Percentiles rank a stretch among this genome's conserved stretches.
Evolutionary conservation across 2,113 vertebrate species (phyloP).

Genomic region (Sciurus niger): DNA sequence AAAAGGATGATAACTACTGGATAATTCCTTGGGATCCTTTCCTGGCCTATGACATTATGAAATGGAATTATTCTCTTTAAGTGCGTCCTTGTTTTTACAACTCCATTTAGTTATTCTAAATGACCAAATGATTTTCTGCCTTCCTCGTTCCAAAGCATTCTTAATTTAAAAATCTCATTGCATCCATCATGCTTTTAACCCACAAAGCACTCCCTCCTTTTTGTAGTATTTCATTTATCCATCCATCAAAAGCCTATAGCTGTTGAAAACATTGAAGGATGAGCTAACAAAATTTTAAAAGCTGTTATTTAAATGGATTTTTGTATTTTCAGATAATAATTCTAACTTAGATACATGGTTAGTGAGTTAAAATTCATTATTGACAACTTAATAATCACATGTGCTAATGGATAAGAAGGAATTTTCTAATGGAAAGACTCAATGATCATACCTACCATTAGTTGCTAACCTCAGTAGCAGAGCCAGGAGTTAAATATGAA

Average conservation of each 20-base stretch:
- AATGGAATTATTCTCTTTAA: conserved; percentile 67
- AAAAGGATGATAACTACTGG: conserved; percentile 56
- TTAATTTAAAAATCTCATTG: conserved; percentile 40
- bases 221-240: background rate
- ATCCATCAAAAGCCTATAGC: conserved; percentile 46
- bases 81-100: conserved; percentile 70
- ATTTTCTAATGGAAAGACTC: conserved; percentile 59
- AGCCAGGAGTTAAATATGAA: conserved; percentile 46
- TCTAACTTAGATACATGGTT: conserved; percentile 58
- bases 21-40: conserved; percentile 58
- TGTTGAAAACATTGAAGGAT: conserved; percentile 34
- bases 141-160: conserved; percentile 57
- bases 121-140: conserved; percentile 59
- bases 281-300: conserved; percentile 59
- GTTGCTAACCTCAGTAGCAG: conserved; percentile 50
- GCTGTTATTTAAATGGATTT: conserved; percentile 51
- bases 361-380: conserved; percentile 46
- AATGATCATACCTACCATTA: background rate
- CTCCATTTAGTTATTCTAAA: conserved; percentile 44
- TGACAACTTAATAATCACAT: conserved; percentile 28
- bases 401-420: conserved; percentile 2
- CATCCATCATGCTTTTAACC: conserved; percentile 59
- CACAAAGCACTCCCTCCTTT: conserved; percentile 53
- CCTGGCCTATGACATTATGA: conserved; percentile 65
- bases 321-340: conserved; percentile 41